A percentile compares a stretch with the other conserved stretches of the same genome.
These are phyloP conservation scores for Tineola bisselliella DNA, from an alignment of 2,888 invertebrate genomes.

Conservation along the genomic window DNA sequence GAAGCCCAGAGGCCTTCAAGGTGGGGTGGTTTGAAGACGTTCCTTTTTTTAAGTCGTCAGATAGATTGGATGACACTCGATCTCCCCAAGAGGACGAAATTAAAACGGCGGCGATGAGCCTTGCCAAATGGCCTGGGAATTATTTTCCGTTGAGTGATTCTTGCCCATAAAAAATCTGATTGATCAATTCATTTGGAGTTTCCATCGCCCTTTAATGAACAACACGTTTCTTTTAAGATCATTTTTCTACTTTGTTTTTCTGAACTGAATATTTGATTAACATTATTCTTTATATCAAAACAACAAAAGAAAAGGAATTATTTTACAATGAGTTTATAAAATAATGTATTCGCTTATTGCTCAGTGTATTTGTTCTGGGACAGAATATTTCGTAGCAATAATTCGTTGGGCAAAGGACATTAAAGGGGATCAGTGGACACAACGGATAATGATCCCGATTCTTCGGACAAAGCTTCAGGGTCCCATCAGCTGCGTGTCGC, in stretches of 20 bases:
- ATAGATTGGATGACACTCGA: constrained; percentile 68
- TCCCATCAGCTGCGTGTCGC: constrained; percentile 33
- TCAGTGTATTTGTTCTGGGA: background rate
- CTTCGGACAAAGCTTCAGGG: constrained; percentile 43
- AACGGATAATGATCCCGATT: constrained; percentile 42
- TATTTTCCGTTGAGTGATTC: constrained; percentile 68
- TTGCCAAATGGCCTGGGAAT: constrained; percentile 57
- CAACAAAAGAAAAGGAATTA: background rate
- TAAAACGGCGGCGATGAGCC: constrained; percentile 65
- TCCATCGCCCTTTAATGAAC: constrained; percentile 59
- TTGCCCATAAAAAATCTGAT: constrained; percentile 65
- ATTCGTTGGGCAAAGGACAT: constrained; percentile 26
- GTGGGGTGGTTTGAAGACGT: constrained; percentile 23
- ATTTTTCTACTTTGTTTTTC: constrained; percentile 3
- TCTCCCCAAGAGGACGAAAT: constrained; percentile 64
- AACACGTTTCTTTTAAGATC: constrained; percentile 35
- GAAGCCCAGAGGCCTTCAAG: constrained; percentile 27
- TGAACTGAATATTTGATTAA: background rate
- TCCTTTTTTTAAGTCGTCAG: constrained; percentile 55
- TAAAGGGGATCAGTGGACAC: constrained; percentile 35
- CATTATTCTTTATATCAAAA: background rate
- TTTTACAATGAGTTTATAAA: background rate
- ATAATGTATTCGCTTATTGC: background rate
- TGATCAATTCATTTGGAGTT: constrained; percentile 66
- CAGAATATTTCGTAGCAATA: constrained; percentile 5